Percentiles rank a stretch among this genome's conserved stretches.
Evolutionary conservation across 2,113 vertebrate species (phyloP).

Genomic region (Colossoma macropomum): DNA sequence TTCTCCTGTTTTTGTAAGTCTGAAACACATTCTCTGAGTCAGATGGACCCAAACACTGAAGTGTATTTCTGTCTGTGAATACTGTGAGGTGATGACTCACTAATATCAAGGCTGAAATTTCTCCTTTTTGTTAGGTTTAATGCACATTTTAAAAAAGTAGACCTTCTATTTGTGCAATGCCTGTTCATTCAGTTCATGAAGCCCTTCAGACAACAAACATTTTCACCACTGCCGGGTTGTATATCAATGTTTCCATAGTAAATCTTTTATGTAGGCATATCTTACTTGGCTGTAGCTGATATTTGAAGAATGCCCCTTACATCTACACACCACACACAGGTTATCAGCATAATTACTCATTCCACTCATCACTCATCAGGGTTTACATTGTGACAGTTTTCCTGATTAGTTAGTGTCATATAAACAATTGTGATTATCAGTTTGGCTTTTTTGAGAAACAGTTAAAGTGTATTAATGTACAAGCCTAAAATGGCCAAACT

Average conservation of each 20-base stretch:
- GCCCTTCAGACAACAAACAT: not conserved
- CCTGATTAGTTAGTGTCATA: not conserved
- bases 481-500: too few relatives aligned
- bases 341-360: not conserved
- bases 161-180: too few relatives aligned
- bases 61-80: too few relatives aligned
- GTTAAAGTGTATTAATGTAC: too few relatives aligned
- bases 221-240: not conserved
- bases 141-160: too few relatives aligned
- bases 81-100: not conserved
- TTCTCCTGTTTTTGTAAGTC: slow-evolving; percentile 96
- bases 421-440: too few relatives aligned
- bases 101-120: not conserved
- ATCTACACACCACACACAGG: not conserved
- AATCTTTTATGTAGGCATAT: not conserved
- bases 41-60: not conserved
- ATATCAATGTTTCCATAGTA: not conserved
- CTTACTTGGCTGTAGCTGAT: not conserved
- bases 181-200: too few relatives aligned
- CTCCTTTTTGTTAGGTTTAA: too few relatives aligned
- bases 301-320: not conserved
- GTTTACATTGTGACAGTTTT: not conserved
- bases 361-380: not conserved
- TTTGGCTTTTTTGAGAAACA: too few relatives aligned
- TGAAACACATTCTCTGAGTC: not conserved